Conservation (phyloP, 2,797 vertebrate species). For the Sebastes oblongus region DNA sequence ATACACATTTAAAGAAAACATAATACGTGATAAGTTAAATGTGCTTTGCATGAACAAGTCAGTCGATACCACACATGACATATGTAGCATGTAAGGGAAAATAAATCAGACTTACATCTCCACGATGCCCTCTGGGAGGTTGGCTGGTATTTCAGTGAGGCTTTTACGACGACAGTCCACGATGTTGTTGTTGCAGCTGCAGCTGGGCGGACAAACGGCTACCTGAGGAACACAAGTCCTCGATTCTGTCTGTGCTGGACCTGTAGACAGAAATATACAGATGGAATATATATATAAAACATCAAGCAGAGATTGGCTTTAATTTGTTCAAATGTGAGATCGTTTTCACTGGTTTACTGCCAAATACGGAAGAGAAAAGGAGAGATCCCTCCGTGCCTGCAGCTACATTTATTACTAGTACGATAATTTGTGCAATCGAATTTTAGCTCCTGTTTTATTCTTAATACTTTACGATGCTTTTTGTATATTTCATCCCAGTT, state of each 20-base stretch:
- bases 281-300: not conserved
- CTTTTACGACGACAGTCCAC: constrained; percentile 96
- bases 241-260: constrained; percentile 84
- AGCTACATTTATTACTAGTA: not conserved
- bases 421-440: not conserved
- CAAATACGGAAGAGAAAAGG: not conserved
- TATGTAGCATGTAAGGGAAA: not conserved
- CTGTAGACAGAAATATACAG: constrained; percentile 65
- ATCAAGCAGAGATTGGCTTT: not conserved
- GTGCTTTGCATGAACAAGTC: not conserved
- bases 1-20: not conserved
- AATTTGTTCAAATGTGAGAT: not conserved
- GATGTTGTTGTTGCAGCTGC: constrained; percentile 96
- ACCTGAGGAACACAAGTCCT: constrained; percentile 90
- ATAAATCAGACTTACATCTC: constrained; percentile 89
- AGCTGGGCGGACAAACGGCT: constrained; percentile 90
- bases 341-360: not conserved
- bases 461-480: not conserved
- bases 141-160: constrained; percentile 92
- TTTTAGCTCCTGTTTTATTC: not conserved
- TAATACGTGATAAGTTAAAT: not conserved
- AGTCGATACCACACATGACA: not conserved
- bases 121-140: constrained; percentile 93
- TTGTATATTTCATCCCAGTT: not conserved
- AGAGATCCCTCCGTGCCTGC: not conserved